Evolutionary conservation across 2,888 invertebrate species (phyloP).

Genomic region (Pandemis heparana): DNA sequence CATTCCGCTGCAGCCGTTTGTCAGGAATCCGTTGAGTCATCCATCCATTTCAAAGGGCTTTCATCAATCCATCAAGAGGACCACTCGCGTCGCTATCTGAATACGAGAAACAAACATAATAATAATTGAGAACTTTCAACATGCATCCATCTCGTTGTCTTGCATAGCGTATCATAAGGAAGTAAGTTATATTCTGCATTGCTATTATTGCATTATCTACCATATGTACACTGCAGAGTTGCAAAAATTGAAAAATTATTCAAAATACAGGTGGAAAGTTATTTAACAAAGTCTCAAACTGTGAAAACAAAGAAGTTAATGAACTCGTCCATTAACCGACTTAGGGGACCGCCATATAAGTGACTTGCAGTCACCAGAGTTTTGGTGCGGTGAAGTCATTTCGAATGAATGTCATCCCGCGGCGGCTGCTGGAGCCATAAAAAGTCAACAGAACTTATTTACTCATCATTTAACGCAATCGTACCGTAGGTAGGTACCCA

Average conservation of each 20-base stretch:
- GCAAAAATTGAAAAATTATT: background rate
- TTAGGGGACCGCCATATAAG: constrained; percentile 24
- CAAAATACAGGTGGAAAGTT: background rate
- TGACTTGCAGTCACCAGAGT: constrained; percentile 33
- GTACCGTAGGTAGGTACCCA: too few relatives aligned
- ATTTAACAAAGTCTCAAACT: constrained; percentile 45
- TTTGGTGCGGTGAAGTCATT: constrained; percentile 45
- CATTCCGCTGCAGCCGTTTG: constrained; percentile 47
- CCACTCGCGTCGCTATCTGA: constrained; percentile 45
- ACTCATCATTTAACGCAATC: background rate
- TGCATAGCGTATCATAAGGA: background rate
- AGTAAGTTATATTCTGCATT: constrained; percentile 3
- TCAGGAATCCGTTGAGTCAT: constrained; percentile 62
- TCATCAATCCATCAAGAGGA: constrained; percentile 61
- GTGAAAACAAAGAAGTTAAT: constrained; percentile 49
- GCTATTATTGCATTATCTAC: background rate
- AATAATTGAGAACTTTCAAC: constrained; percentile 27
- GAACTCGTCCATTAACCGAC: constrained; percentile 44
- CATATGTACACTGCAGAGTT: background rate
- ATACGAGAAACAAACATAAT: constrained; percentile 40
- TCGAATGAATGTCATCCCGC: constrained; percentile 31
- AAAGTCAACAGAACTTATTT: constrained; percentile 12
- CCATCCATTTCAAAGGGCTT: constrained; percentile 62
- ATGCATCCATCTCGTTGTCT: constrained; percentile 15
- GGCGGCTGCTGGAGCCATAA: constrained; percentile 26